Base-by-base conservation (phyloP, 2,113 vertebrate species). In the Vireo altiloquus region DNA sequence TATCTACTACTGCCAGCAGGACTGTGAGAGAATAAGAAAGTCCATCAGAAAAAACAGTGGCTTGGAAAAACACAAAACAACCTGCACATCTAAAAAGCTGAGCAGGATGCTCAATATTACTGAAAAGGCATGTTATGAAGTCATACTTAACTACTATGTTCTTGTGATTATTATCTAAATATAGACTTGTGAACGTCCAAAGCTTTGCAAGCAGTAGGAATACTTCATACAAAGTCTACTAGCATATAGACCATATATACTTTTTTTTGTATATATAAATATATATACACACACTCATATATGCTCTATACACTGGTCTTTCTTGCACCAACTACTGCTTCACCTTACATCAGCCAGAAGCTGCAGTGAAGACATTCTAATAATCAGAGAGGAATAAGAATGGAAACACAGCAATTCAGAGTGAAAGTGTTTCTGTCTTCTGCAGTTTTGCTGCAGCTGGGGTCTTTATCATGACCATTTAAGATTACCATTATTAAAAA, bases 1-100 rank as follows among this genome's bases (percentile, higher is more conserved):
- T 98, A 99, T 90, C 98, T 98, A 98, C 99, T 99, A 96, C 99
- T 99, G 97, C 98, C 98, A 97, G 97, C 98, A 70, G 99, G 99
- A 98, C 99, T 99, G 96, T 74, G 96, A 96, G 95, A 86, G 78
- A 97, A 52, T 8, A 91, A 96, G 70, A 71, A 61, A 90, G 7
- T 15, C 18, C 42, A 77, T 96, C 47, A 92, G 60, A 39, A 75
- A 80, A 94, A 77, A 37, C 22, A 71, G 13, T 66, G 46, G 10
- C 16, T 68, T 90, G 21, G 40, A 52, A 81, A 88, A 88, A 66
- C 2, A 4, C 20, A 90, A 69, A 88, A 61, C 37, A 80, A 74
- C 31, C 20, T 40, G 35, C 35, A 68, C 25, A 71, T 33, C 24
- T 46, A 35, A 60, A 24, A 85, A 77, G 54, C 15, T 50, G 15